These are phyloP conservation scores for Mixornis gularis DNA, from an alignment of 2,113 vertebrate species.

Conservation along the genomic window DNA sequence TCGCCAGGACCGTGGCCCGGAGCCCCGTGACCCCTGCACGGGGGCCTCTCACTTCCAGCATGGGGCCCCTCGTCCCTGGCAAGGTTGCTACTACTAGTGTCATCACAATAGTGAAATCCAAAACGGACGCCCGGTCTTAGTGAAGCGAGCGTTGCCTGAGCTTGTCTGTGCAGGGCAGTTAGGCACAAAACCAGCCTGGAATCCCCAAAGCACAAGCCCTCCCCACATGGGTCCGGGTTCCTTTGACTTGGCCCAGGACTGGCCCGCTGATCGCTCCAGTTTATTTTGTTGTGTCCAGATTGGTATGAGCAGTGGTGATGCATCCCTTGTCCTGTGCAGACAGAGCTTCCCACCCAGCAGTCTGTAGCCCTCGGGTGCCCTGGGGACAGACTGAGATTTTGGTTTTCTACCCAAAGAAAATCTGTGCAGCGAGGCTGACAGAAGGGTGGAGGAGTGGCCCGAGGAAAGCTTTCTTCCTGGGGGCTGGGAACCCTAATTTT, in stretches of 20 bases:
- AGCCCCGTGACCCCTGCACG: constrained; percentile 84
- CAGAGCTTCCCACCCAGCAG: constrained; percentile 16
- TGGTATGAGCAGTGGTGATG: constrained; percentile 54
- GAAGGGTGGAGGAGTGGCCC: background rate
- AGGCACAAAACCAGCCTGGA: constrained; percentile 71
- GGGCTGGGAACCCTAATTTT: constrained; percentile 10
- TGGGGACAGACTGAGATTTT: constrained; percentile 21
- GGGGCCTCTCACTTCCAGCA: constrained; percentile 84
- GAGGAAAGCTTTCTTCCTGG: constrained; percentile 12
- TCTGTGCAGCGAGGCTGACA: background rate
- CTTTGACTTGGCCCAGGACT: constrained; percentile 41
- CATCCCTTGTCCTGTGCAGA: constrained; percentile 44
- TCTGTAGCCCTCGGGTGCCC: background rate
- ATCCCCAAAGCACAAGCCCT: constrained; percentile 68
- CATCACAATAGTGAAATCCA: constrained; percentile 99
- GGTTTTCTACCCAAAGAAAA: constrained; percentile 34
- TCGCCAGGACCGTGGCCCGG: constrained; percentile 95
- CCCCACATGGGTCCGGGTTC: constrained; percentile 34
- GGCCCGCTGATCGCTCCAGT: constrained; percentile 56
- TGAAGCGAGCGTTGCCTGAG: constrained; percentile 59
- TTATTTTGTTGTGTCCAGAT: constrained; percentile 62
- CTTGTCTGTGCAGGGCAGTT: constrained; percentile 81
- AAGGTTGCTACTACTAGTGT: constrained; percentile 98
- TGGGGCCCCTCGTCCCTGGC: constrained; percentile 89
- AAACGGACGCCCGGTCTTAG: constrained; percentile 94